phyloP scores from a whole-genome alignment of 2,113 vertebrate genomes.

The Centrocercus urophasianus region DNA sequence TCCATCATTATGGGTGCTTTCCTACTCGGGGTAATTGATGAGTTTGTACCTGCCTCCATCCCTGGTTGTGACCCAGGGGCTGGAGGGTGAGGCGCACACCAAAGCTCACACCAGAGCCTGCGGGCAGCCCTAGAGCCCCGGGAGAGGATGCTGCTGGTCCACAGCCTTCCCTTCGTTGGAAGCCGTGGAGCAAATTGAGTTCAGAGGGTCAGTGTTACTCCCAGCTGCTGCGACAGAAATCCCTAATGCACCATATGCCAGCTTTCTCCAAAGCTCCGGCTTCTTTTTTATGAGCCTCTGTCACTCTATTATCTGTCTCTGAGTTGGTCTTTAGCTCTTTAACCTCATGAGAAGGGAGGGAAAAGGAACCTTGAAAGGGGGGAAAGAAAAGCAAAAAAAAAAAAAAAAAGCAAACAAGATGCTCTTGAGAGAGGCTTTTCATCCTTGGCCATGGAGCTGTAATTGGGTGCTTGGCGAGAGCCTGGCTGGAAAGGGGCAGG shows the following conservation, averaged over 20 bases:
- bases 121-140: background rate
- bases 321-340: constrained; percentile 79
- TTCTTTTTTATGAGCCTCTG: constrained; percentile 77
- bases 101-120: fast-evolving
- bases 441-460: background rate
- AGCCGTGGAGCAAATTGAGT: constrained; percentile 79
- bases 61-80: background rate
- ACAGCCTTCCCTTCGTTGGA: constrained; percentile 63
- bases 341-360: constrained; percentile 68
- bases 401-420: background rate
- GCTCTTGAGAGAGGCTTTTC: constrained; percentile 1
- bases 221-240: constrained; percentile 62
- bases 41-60: background rate
- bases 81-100: background rate
- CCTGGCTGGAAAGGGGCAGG: background rate
- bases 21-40: too few species aligned
- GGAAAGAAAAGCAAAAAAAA: background rate
- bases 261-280: constrained; percentile 33
- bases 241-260: constrained; percentile 27
- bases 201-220: constrained; percentile 74
- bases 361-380: background rate
- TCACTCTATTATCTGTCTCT: constrained; percentile 76
- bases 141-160: constrained; percentile 21
- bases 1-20: too few species aligned
- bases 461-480: background rate